Evolutionary conservation across 2,888 invertebrate genomes (phyloP).

Genomic region (Plagodis dolabraria): DNA sequence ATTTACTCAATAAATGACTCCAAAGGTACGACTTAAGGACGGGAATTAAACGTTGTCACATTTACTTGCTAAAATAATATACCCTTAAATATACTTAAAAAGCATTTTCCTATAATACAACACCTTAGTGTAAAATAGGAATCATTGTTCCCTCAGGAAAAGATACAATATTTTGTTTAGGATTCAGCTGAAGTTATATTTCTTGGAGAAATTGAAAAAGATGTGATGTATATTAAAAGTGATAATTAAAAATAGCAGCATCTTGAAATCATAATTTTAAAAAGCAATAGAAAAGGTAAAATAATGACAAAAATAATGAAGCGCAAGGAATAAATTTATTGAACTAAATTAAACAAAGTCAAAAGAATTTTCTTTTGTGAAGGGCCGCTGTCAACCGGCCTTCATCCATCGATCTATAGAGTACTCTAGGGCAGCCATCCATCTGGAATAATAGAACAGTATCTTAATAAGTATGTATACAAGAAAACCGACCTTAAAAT

Average conservation of each 20-base stretch:
- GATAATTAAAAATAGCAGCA: neutral
- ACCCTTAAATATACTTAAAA: neutral
- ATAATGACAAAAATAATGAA: conserved; percentile 18
- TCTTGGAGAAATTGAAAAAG: too few relatives aligned
- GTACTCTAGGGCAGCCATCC: conserved; percentile 97
- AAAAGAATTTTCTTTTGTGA: conserved; percentile 60
- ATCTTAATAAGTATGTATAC: too few relatives aligned
- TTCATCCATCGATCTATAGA: conserved; percentile 97
- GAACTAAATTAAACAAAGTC: conserved; percentile 65
- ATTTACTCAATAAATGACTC: conserved; percentile 28
- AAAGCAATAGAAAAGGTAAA: conserved; percentile 15
- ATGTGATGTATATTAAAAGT: too few relatives aligned
- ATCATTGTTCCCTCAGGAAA: too few relatives aligned
- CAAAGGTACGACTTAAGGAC: conserved; percentile 39
- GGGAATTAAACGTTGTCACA: conserved; percentile 40
- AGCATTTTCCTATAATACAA: too few relatives aligned
- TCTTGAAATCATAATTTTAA: neutral
- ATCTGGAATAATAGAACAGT: conserved; percentile 82
- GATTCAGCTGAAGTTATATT: too few relatives aligned
- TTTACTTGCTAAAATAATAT: conserved; percentile 20
- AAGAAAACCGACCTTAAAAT: too few relatives aligned
- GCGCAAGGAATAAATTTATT: conserved; percentile 50
- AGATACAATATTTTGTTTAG: too few relatives aligned
- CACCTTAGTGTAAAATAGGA: too few relatives aligned
- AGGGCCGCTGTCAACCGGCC: conserved; percentile 85